Evolutionary conservation across 2,888 invertebrate species (phyloP).

Genomic region (Sabatieria punctata): DNA sequence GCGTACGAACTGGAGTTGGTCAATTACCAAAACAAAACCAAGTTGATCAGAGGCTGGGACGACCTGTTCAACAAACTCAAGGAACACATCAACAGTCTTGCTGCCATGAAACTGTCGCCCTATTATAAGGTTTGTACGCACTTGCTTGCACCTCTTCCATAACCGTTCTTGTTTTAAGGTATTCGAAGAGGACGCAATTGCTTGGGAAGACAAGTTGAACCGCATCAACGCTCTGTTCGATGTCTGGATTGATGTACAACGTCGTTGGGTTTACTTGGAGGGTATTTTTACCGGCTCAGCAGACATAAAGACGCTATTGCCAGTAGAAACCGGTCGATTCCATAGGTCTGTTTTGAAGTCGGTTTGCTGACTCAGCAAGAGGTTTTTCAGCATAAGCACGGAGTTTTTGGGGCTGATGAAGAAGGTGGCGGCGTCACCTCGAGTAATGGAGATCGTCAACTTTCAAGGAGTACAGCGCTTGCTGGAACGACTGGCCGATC

Average conservation of each 20-base stretch:
- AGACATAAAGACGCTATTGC: slow-evolving; percentile 79
- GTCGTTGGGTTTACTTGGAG: slow-evolving; percentile 97
- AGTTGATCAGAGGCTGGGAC: slow-evolving; percentile 96
- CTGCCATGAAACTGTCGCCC: slow-evolving; percentile 97
- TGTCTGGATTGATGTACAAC: slow-evolving; percentile 99
- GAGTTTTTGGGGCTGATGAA: slow-evolving; percentile 98
- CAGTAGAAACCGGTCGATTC: slow-evolving; percentile 93
- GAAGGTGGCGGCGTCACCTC: slow-evolving; percentile 82
- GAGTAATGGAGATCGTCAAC: slow-evolving; percentile 96
- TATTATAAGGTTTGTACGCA: slow-evolving; percentile 98
- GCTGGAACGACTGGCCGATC: slow-evolving; percentile 82
- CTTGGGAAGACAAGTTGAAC: slow-evolving; percentile 98
- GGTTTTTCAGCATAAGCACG: slow-evolving; percentile 49
- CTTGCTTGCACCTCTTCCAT: too few relatives aligned
- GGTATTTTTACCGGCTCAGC: slow-evolving; percentile 99
- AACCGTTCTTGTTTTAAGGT: too few relatives aligned
- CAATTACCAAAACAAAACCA: slow-evolving; percentile 96
- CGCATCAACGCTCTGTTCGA: slow-evolving; percentile 81
- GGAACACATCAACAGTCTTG: slow-evolving; percentile 97
- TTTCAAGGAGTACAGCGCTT: slow-evolving; percentile 78
- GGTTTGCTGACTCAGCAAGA: background rate
- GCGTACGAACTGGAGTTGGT: slow-evolving; percentile 91
- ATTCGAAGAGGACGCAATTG: slow-evolving; percentile 92
- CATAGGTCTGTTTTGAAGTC: slow-evolving; percentile 46
- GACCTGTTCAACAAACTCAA: slow-evolving; percentile 99